Percentiles rank a stretch among this genome's conserved stretches.
These are phyloP conservation scores for Pachymerium ferrugineum DNA, from an alignment of 2,888 invertebrate genomes.

Conservation along the genomic window DNA sequence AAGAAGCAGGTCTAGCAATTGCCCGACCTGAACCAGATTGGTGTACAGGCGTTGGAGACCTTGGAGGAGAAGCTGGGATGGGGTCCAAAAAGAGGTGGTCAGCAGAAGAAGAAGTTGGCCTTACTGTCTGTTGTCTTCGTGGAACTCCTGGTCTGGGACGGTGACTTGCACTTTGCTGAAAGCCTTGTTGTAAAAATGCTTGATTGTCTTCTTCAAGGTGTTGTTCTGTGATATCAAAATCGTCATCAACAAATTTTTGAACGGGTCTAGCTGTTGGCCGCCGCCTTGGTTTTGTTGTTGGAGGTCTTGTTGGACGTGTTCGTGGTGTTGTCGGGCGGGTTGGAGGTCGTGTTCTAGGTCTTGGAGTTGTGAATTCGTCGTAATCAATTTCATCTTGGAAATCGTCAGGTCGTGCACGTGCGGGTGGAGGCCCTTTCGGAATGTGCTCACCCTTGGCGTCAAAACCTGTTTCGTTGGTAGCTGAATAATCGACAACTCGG, in stretches of 20 bases:
- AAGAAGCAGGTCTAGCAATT: constrained; percentile 27
- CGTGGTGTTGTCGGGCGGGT: not conserved
- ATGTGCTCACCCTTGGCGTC: constrained; percentile 34
- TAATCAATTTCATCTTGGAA: constrained; percentile 27
- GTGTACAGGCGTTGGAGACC: constrained; percentile 28
- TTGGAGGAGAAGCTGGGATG: not conserved
- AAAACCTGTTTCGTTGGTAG: constrained; percentile 35
- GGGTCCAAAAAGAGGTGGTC: not conserved
- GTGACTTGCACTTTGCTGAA: not conserved
- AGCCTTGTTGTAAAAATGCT: not conserved
- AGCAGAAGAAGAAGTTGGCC: not conserved
- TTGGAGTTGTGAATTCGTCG: not conserved
- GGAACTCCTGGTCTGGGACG: not conserved
- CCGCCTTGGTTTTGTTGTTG: constrained; percentile 4
- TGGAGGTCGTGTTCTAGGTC: not conserved
- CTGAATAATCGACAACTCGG: constrained; percentile 36
- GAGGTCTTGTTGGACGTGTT: not conserved
- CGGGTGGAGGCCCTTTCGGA: constrained; percentile 33
- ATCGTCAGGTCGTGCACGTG: constrained; percentile 14
- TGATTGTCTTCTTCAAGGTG: constrained; percentile 17
- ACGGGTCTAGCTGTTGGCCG: not conserved
- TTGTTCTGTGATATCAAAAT: not conserved
- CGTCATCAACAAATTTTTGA: not conserved
- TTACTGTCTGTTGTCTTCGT: not conserved
- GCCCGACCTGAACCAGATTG: not conserved